Evolutionary conservation across 2,888 invertebrate genomes (phyloP).

Genomic region (Cryptus viduatorius): DNA sequence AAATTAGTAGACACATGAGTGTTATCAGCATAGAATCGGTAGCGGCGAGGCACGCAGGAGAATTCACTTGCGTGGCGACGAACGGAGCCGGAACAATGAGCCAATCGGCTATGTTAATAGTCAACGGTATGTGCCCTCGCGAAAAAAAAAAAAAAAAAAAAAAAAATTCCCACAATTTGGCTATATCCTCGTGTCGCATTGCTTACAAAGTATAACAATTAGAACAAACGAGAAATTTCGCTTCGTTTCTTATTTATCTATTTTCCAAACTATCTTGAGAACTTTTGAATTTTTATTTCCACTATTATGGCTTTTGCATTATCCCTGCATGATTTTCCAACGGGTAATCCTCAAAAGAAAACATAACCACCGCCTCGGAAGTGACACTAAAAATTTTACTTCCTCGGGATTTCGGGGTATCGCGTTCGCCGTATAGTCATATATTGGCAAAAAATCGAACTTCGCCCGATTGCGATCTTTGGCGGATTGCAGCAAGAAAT

Average conservation of each 20-base stretch:
- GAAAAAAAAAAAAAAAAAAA: constrained; percentile 2
- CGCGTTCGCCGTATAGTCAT: background rate
- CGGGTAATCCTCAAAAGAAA: constrained; percentile 16
- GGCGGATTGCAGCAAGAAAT: background rate
- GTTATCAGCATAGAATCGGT: constrained; percentile 87
- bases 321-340: constrained; percentile 57
- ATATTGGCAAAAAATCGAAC: background rate
- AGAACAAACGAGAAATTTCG: constrained; percentile 29
- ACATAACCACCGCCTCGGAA: too few species aligned
- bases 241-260: constrained; percentile 41
- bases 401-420: background rate
- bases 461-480: background rate
- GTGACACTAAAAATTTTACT: background rate
- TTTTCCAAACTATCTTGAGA: constrained; percentile 19
- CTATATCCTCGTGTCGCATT: constrained; percentile 68
- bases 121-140: constrained; percentile 86
- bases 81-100: constrained; percentile 86
- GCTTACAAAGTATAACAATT: background rate
- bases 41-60: constrained; percentile 86
- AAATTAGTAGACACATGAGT: constrained; percentile 86
- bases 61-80: constrained; percentile 87
- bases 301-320: constrained; percentile 44
- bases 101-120: constrained; percentile 85
- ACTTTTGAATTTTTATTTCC: constrained; percentile 27
- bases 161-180: constrained; percentile 71